Base-by-base conservation (phyloP, 2,113 vertebrate species). In the Paedocypris sp. region DNA sequence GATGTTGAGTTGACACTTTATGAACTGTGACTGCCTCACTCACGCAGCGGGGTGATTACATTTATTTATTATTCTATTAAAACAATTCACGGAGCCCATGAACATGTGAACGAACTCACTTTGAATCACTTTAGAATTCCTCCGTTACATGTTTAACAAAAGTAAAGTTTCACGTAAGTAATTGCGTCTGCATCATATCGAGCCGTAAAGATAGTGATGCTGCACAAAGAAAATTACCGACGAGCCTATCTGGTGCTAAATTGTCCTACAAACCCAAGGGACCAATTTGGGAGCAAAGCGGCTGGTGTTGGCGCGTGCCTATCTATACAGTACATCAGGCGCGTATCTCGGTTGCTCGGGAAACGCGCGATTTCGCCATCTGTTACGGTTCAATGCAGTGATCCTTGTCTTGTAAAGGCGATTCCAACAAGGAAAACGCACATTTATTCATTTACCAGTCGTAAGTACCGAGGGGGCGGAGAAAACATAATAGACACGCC, bases 261-360 rank as follows among this genome's bases (percentile, higher is more conserved):
- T 15, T 4, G 73, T 77, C 75, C 74, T 71, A 62, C 32, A 77
- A 73, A 78, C 87, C 78, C 74, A 60, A 68, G 88, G 86, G 89
- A 83, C 85, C 86, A 89, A 91, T 94, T 88, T 89, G 80, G 81
- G 78, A 82, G 62, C 77, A 82, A 83, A 78, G 65, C 22, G 65
- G 50, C 60, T 3, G 13, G 54, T 36, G 43, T 50, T 57, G 53
- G 4, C 67, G 39, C 53, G 53, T 58, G 53, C 43, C 53, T 43
- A 43, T 43, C 53, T 26, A 57, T 29, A 22, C n/a, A n/a, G n/a
- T n/a, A n/a, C 38, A 57, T 26, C 53, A 58, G 53, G 43, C 16
- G 53, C 26, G 71, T 79, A 75, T 75, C 77, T 82, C 51, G 72
- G 83, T 88, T 84, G 82, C 80, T 82, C 71, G 35, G 80, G 80